These are phyloP conservation scores for Lipophrys pholis DNA, from an alignment of 2,113 vertebrate genomes.

Conservation along the genomic window DNA sequence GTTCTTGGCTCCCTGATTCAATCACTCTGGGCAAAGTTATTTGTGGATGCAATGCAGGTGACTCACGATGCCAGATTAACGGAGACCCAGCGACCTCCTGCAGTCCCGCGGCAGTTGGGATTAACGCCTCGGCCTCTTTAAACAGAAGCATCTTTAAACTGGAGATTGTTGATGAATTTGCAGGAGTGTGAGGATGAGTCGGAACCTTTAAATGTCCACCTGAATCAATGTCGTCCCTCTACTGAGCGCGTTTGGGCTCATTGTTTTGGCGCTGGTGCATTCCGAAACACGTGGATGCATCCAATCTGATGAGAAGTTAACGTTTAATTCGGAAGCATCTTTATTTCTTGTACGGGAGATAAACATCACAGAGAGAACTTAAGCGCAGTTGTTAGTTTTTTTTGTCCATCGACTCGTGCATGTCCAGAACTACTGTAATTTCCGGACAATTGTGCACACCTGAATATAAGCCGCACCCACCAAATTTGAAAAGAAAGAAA, in stretches of 20 bases:
- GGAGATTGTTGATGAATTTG: slow-evolving; percentile 14
- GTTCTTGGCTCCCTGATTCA: slow-evolving; percentile 17
- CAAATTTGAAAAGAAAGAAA: no score
- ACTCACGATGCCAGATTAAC: slow-evolving; percentile 51
- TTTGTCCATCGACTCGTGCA: no score
- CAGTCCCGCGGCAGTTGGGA: slow-evolving; percentile 24
- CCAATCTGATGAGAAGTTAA: no score
- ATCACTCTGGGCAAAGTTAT: slow-evolving; percentile 28
- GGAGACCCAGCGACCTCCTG: slow-evolving; percentile 31
- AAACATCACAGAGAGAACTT: no score
- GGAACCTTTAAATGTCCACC: background rate
- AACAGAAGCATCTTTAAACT: slow-evolving; percentile 36
- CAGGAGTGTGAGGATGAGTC: background rate
- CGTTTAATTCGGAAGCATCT: no score
- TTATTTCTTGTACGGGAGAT: no score
- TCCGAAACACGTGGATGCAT: background rate
- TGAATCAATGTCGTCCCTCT: background rate
- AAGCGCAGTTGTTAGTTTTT: no score
- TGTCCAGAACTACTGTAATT: no score
- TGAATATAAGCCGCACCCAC: no score
- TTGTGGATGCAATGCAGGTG: slow-evolving; percentile 47
- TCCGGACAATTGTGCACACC: no score
- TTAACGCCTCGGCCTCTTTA: slow-evolving; percentile 47
- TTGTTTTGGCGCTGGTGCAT: no score
- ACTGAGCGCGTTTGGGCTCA: background rate